These are phyloP conservation scores for Heteronetta atricapilla DNA, from an alignment of 2,113 vertebrate genomes.

Conservation along the genomic window DNA sequence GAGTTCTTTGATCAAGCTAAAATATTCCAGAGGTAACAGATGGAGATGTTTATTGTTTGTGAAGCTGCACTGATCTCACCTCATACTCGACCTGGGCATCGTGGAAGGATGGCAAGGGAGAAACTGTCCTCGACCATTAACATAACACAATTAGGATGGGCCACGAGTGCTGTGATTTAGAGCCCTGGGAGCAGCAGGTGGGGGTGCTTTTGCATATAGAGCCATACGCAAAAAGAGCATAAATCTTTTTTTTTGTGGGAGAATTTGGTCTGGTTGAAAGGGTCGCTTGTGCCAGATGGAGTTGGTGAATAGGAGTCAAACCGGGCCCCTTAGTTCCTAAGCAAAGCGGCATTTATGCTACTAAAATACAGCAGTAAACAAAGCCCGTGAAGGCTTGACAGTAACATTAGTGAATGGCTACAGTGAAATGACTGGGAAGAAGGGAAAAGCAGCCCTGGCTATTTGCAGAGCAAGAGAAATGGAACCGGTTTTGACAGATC, in stretches of 20 bases:
- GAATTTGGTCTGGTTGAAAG: background rate
- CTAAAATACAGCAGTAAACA: slow-evolving; percentile 33
- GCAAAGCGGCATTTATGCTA: background rate
- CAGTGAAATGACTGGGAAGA: slow-evolving; percentile 13
- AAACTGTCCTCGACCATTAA: background rate
- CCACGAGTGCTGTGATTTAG: background rate
- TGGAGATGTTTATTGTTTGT: background rate
- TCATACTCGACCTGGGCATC: background rate
- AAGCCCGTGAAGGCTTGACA: slow-evolving; percentile 25
- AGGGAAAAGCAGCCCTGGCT: background rate
- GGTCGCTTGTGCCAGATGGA: background rate
- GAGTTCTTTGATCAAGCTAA: background rate
- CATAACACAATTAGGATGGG: rapidly evolving
- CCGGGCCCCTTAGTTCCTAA: background rate
- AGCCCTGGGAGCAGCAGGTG: background rate
- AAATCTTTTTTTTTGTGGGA: background rate
- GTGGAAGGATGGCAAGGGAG: background rate
- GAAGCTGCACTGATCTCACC: background rate
- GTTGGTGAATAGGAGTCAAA: background rate
- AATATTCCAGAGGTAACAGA: background rate
- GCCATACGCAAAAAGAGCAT: background rate
- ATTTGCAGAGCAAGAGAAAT: background rate
- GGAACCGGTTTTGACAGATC: slow-evolving; percentile 40
- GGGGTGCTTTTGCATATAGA: background rate
- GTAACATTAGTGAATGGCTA: background rate